phyloP scores from a whole-genome alignment of 1,140 invertebrate genomes.

The Trichoplusia ni region DNA sequence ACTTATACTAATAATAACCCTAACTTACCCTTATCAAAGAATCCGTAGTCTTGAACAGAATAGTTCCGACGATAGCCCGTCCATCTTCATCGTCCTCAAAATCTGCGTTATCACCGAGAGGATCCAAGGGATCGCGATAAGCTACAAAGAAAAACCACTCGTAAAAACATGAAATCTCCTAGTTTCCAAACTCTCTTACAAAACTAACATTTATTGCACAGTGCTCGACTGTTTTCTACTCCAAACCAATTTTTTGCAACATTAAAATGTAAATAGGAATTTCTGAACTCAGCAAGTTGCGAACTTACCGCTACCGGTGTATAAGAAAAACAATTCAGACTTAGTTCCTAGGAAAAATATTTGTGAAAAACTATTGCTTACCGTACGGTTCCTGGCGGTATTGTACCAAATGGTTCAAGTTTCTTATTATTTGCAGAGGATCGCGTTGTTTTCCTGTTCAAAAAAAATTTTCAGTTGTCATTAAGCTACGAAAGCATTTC shows the following conservation, averaged over 20 bases:
- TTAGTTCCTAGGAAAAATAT: conserved; percentile 16
- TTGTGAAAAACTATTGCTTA: conserved; percentile 44
- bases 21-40: conserved; percentile 65
- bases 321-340: conserved; percentile 22
- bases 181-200: neutral
- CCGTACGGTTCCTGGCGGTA: conserved; percentile 65
- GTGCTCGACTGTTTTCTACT: conserved; percentile 1
- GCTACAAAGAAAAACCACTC: conserved; percentile 44
- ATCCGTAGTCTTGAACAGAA: conserved; percentile 69
- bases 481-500: neutral
- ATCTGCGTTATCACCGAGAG: conserved; percentile 56
- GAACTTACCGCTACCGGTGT: neutral
- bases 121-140: conserved; percentile 58
- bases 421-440: conserved; percentile 64
- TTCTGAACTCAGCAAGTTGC: conserved; percentile 13
- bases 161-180: too few relatives aligned
- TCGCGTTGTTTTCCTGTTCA: conserved; percentile 66
- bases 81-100: conserved; percentile 75
- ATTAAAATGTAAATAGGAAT: conserved; percentile 29
- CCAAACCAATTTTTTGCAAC: conserved; percentile 15
- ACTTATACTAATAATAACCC: neutral
- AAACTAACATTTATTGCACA: conserved; percentile 7
- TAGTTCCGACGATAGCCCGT: conserved; percentile 67
- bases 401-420: conserved; percentile 66
- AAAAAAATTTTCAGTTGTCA: conserved; percentile 11